Evolutionary conservation across 92 coral and sea anemone species (phyloP).

Genomic region (Bergia puertoricense): DNA sequence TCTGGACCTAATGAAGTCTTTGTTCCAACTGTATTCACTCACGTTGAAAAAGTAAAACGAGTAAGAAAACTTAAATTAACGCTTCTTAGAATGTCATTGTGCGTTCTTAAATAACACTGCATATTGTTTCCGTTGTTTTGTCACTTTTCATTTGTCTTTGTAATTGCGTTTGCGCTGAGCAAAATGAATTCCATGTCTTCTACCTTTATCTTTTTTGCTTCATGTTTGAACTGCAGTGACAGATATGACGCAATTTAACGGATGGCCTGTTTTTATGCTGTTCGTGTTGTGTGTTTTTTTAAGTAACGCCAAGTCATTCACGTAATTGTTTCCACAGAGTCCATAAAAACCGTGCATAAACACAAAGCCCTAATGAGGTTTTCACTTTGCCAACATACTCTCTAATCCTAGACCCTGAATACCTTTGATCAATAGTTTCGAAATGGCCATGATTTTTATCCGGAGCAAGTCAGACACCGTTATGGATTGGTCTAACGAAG

Average conservation of each 20-base stretch:
- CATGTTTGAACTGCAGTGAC: slow-evolving; percentile 16
- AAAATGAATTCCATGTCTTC: slow-evolving; percentile 9
- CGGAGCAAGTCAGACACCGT: slow-evolving; percentile 28
- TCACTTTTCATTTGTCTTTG: neutral
- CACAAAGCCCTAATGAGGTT: slow-evolving; percentile 35
- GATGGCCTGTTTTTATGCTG: neutral
- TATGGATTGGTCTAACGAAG: slow-evolving; percentile 46
- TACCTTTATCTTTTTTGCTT: neutral
- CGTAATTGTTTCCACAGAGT: neutral
- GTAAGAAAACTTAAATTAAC: neutral
- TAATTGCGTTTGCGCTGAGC: neutral
- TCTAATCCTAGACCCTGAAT: neutral
- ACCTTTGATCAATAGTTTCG: neutral
- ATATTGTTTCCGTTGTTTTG: neutral
- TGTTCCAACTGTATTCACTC: neutral
- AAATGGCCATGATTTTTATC: slow-evolving; percentile 32
- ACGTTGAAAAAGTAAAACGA: neutral
- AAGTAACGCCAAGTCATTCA: neutral
- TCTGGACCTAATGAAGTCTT: neutral
- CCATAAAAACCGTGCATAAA: slow-evolving; percentile 23
- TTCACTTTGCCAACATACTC: neutral
- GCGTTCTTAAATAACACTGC: neutral
- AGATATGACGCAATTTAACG: slow-evolving; percentile 31
- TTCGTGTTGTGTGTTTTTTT: neutral
- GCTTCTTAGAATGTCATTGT: neutral